phyloP scores from a whole-genome alignment of 2,888 invertebrate species.

The Heliconius cydno region DNA sequence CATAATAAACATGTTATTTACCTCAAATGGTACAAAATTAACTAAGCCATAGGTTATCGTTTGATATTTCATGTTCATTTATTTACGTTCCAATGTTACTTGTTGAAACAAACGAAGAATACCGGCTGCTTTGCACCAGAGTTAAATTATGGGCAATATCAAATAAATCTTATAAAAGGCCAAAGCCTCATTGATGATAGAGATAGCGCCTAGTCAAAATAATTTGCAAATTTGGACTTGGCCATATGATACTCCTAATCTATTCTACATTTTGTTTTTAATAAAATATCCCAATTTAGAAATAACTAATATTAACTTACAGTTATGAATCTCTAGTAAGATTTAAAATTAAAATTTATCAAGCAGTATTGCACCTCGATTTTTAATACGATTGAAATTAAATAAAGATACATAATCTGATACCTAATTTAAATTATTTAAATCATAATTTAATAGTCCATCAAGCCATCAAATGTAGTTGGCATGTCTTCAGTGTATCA shows the following conservation, averaged over 20 bases:
- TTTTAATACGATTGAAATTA: background rate
- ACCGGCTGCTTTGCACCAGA: background rate
- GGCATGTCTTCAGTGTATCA: slow-evolving; percentile 13
- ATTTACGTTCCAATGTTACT: slow-evolving; percentile 25
- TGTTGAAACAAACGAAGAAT: background rate
- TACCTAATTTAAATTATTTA: background rate
- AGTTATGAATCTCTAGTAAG: too few species aligned
- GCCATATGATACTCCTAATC: background rate
- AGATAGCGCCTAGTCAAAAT: slow-evolving; percentile 4
- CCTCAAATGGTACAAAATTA: slow-evolving; percentile 33
- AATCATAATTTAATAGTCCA: background rate
- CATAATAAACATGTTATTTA: slow-evolving; percentile 19
- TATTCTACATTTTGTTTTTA: too few species aligned
- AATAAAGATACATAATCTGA: background rate
- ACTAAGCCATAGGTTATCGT: slow-evolving; percentile 30
- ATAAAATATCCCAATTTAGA: too few species aligned
- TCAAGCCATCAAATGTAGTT: background rate
- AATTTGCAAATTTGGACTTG: background rate
- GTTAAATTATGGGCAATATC: background rate
- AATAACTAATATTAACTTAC: too few species aligned
- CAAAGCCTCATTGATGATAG: background rate
- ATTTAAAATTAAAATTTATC: too few species aligned
- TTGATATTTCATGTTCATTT: slow-evolving; percentile 29
- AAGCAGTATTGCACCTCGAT: too few species aligned
- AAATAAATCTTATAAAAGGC: background rate